phyloP scores from a whole-genome alignment of 2,797 vertebrate species.

The Glyptemys insculpta region DNA sequence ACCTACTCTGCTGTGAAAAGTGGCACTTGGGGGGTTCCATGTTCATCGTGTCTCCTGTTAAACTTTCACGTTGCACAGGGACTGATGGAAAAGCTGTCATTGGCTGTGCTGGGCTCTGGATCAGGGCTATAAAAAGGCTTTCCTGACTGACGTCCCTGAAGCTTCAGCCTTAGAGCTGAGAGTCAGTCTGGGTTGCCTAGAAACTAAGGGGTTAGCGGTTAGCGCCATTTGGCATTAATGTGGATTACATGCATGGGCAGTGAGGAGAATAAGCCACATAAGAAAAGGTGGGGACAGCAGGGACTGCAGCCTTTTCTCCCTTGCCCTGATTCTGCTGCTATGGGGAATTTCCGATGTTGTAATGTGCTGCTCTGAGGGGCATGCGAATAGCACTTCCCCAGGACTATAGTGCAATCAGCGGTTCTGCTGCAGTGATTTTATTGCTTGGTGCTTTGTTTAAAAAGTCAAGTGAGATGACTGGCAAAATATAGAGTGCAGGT shows the following conservation, averaged over 20 bases:
- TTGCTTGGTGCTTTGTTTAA: background rate
- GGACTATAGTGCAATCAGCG: conserved; percentile 18
- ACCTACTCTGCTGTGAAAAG: conserved; percentile 13
- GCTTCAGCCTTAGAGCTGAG: background rate
- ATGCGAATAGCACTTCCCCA: conserved; percentile 5
- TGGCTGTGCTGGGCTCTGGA: background rate
- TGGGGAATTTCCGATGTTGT: conserved; percentile 19
- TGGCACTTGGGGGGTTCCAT: background rate
- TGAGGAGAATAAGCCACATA: conserved; percentile 13
- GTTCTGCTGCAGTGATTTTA: conserved; percentile 61
- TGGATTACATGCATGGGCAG: background rate
- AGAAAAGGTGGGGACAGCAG: background rate
- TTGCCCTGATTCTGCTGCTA: background rate
- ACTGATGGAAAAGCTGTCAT: background rate
- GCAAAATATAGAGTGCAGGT: conserved; percentile 5
- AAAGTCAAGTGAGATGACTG: conserved; percentile 7
- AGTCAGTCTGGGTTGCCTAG: background rate
- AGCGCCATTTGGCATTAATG: background rate
- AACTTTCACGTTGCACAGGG: background rate
- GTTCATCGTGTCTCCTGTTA: conserved; percentile 13
- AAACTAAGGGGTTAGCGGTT: background rate
- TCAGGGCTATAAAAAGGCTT: background rate
- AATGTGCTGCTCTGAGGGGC: background rate
- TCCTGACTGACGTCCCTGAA: background rate
- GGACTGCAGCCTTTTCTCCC: conserved; percentile 11